Evolutionary conservation across 2,113 vertebrate species (phyloP).

Genomic region (Lethenteron reissneri): DNA sequence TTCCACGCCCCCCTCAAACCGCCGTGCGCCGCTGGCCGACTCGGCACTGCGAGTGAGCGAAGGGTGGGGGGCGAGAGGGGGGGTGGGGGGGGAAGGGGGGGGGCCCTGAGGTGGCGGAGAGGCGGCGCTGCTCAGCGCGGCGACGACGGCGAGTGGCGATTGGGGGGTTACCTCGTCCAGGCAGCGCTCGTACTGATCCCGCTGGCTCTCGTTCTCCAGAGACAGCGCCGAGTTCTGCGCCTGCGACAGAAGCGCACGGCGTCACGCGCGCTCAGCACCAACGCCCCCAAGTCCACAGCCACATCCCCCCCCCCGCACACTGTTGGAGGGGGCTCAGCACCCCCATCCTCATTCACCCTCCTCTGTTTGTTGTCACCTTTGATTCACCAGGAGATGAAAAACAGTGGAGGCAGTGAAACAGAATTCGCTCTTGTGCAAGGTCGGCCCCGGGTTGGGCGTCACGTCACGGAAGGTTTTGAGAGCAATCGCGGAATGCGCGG

Average conservation of each 20-base stretch:
- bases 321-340: no score
- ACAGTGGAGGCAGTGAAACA: no score
- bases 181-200: constrained; percentile 66
- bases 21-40: neutral
- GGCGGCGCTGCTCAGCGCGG: neutral
- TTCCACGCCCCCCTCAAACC: neutral
- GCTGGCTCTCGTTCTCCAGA: constrained; percentile 59
- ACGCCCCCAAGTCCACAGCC: no score
- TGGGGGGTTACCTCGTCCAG: constrained; percentile 43
- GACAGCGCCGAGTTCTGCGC: constrained; percentile 50
- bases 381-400: no score
- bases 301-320: no score
- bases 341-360: no score
- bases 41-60: neutral
- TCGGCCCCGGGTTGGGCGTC: no score
- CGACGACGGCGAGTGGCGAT: neutral
- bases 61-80: neutral
- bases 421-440: no score
- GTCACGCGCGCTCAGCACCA: no score
- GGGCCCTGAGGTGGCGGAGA: neutral
- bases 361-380: no score
- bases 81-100: neutral
- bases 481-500: no score
- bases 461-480: no score
- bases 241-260: constrained; percentile 22